Percentiles rank a stretch among this genome's conserved stretches.
These are phyloP conservation scores for Symphodus melops DNA, from an alignment of 2,113 vertebrate genomes.

Conservation along the genomic window DNA sequence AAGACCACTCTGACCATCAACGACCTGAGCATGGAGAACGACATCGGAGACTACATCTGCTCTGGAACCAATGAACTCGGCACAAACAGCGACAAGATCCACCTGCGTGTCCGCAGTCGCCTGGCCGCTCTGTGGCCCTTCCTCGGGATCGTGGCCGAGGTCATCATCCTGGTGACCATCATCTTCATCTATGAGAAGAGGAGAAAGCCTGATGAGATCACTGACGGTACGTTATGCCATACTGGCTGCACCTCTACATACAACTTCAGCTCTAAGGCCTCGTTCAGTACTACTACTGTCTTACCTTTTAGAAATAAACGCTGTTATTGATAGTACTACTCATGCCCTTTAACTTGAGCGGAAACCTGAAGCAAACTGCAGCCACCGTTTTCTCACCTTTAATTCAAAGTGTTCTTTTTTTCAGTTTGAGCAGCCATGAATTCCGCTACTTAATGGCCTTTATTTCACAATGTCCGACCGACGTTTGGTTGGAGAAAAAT, in stretches of 20 bases:
- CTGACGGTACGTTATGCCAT: conserved; percentile 86
- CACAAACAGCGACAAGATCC: background rate
- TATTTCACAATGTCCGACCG: background rate
- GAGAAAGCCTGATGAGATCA: conserved; percentile 93
- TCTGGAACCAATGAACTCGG: conserved; percentile 72
- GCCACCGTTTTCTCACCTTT: background rate
- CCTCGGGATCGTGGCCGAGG: conserved; percentile 95
- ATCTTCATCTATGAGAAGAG: conserved; percentile 99
- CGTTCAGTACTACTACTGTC: background rate
- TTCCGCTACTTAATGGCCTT: background rate
- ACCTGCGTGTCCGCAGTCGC: conserved; percentile 90
- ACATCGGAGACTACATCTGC: conserved; percentile 87
- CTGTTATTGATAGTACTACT: background rate
- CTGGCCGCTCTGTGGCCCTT: conserved; percentile 97
- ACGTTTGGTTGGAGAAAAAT: background rate
- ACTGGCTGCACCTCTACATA: background rate
- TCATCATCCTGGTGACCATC: conserved; percentile 92
- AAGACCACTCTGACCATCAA: conserved; percentile 84
- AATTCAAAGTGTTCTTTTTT: background rate
- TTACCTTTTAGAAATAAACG: background rate
- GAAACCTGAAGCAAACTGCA: background rate
- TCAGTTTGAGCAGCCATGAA: background rate
- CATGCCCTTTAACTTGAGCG: background rate
- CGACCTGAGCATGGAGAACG: conserved; percentile 77
- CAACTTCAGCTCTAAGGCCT: background rate